Conservation (phyloP, 2,888 invertebrate genomes). For the Danaus chrysippus region DNA sequence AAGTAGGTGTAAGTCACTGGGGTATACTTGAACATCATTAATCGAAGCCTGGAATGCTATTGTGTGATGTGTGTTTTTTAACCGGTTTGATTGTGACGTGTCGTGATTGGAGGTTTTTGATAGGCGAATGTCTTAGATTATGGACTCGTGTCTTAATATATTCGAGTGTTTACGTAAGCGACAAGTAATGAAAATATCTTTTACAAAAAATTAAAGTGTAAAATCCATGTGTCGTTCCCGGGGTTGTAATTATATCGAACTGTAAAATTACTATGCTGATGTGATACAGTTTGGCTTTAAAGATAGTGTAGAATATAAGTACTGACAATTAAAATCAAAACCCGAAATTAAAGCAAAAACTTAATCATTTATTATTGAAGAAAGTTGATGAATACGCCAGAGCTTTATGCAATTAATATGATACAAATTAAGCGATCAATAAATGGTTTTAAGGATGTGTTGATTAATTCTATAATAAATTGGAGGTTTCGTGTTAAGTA, state of each 20-base stretch:
- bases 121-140: not conserved
- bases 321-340: too few relatives aligned
- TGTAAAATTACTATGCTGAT: too few relatives aligned
- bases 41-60: constrained; percentile 75
- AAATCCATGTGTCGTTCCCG: too few relatives aligned
- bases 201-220: too few relatives aligned
- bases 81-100: constrained; percentile 49
- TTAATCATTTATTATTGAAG: too few relatives aligned
- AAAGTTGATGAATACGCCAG: too few relatives aligned
- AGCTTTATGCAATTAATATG: too few relatives aligned
- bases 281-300: too few relatives aligned
- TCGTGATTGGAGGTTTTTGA: constrained; percentile 39
- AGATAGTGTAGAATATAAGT: too few relatives aligned
- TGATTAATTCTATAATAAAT: constrained; percentile 1
- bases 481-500: constrained; percentile 32
- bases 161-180: not conserved
- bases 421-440: not conserved
- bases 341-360: too few relatives aligned
- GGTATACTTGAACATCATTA: constrained; percentile 64
- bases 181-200: too few relatives aligned
- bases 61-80: constrained; percentile 68
- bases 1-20: constrained; percentile 72
- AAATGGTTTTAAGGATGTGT: not conserved
- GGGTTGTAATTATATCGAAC: too few relatives aligned
- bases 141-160: not conserved